Percentiles rank a stretch among this genome's conserved stretches.
phyloP scores from a whole-genome alignment of 1,140 invertebrate species.

The Drosophila pruinosa region DNA sequence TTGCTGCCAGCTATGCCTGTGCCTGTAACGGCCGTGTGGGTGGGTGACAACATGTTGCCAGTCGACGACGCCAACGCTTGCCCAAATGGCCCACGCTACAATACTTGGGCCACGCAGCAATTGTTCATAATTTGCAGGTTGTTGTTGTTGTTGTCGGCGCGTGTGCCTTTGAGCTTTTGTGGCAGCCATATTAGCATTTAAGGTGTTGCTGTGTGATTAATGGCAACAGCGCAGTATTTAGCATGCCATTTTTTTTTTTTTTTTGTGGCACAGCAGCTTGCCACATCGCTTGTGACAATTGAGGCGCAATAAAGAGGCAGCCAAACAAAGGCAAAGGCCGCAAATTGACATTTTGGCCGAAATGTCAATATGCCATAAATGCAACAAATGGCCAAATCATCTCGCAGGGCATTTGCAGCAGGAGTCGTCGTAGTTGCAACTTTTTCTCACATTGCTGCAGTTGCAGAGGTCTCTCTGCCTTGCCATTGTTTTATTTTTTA shows the following conservation, averaged over 20 bases:
- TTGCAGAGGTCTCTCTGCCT: constrained; percentile 49
- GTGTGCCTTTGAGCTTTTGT: constrained; percentile 13
- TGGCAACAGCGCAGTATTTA: constrained; percentile 6
- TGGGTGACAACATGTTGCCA: constrained; percentile 33
- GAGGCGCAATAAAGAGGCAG: constrained; percentile 15
- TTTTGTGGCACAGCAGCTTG: background rate
- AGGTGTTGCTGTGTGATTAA: constrained; percentile 63
- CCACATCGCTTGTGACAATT: constrained; percentile 15
- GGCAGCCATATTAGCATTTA: constrained; percentile 27
- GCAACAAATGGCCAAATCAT: constrained; percentile 9
- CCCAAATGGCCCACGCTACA: constrained; percentile 53
- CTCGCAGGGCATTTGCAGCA: constrained; percentile 16
- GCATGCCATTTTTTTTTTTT: too few relatives aligned
- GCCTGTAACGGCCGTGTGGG: background rate
- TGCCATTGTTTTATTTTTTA: constrained; percentile 19
- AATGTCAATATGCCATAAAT: constrained; percentile 65
- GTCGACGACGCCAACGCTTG: constrained; percentile 12
- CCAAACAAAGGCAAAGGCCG: constrained; percentile 48
- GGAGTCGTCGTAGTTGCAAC: background rate
- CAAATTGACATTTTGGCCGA: constrained; percentile 62
- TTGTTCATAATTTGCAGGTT: constrained; percentile 69
- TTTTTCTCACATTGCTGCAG: background rate
- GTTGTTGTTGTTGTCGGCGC: constrained; percentile 9
- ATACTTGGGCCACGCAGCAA: constrained; percentile 39
- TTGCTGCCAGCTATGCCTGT: too few relatives aligned